Base-by-base conservation (phyloP, 1,140 invertebrate species). In the Papilio polyxenes region DNA sequence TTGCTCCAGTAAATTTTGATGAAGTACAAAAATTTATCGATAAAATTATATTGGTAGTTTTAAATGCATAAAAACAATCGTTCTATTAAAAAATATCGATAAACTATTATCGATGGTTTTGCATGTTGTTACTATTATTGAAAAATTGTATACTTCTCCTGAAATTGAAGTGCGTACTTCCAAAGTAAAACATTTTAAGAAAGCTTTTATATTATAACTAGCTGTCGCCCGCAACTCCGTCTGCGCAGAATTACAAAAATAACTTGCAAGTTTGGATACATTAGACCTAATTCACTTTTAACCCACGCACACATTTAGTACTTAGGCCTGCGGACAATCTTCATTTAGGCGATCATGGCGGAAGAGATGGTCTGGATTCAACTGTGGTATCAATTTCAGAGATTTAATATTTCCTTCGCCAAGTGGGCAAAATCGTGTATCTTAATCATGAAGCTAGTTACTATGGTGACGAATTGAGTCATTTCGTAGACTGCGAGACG, bases 361-460 rank as follows among this genome's bases (percentile, higher is more conserved):
- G 77, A 77, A 77, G 48, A 51, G 75, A 77, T 77, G 75, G 86
- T 86, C 85, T 74, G 69, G 74, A 83, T 84, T 85, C 83, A 82
- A 84, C 84, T 82, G 82, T 82, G 48, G 83, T 85, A 83, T 78
- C 84, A 85, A 85, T 87, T 89, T 83, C 82, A 86, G 83, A 88
- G 87, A 87, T 90, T 87, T 89, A 90, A 82, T 82, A 80, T 84
- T 85, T 87, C 86, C 86, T 87, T 75, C 78, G 85, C 56, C 82
- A 72, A 86, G 88, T 87, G 83, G 87, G 87, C 87, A 87, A 83
- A 83, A 83, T 83, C 83, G 75, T 85, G 85, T 82, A 85, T 84
- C 84, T 89, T 89, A 89, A 89, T 90, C 89, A 89, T 86, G 83
- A 76, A 85, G 85, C 86, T 88, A 89, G 85, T 89, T 89, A 88